Evolutionary conservation across 2,113 vertebrate species (phyloP).

Genomic region (Macroglossus sobrinus): DNA sequence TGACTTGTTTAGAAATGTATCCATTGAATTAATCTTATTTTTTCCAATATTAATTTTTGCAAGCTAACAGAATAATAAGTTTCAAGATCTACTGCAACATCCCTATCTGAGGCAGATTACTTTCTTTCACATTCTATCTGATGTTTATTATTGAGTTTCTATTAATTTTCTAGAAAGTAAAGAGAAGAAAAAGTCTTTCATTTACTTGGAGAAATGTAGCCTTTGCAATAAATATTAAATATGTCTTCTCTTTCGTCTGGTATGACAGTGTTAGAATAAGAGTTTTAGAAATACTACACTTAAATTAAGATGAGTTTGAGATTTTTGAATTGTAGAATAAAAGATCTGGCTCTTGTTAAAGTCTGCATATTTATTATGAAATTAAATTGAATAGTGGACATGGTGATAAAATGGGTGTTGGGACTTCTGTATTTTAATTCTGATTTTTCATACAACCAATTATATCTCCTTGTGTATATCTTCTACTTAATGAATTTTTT

Average conservation of each 20-base stretch:
- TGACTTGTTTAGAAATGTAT: not conserved
- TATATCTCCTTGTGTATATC: not conserved
- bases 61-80: not conserved
- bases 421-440: not conserved
- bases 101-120: not conserved
- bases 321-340: not conserved
- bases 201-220: not conserved
- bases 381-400: not conserved
- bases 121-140: not conserved
- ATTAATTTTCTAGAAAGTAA: not conserved
- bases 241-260: not conserved
- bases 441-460: not conserved
- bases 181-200: not conserved
- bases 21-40: not conserved
- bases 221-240: not conserved
- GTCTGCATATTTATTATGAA: not conserved
- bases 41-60: not conserved
- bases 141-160: not conserved
- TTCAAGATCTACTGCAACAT: not conserved
- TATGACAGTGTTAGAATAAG: not conserved
- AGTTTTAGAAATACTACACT: not conserved
- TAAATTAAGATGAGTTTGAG: not conserved
- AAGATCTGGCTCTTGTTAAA: not conserved
- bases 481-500: not conserved
- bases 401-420: not conserved